Base-by-base conservation (phyloP, 37 sponge, comb jelly and placozoan genomes). In the Bolinopsis microptera region DNA sequence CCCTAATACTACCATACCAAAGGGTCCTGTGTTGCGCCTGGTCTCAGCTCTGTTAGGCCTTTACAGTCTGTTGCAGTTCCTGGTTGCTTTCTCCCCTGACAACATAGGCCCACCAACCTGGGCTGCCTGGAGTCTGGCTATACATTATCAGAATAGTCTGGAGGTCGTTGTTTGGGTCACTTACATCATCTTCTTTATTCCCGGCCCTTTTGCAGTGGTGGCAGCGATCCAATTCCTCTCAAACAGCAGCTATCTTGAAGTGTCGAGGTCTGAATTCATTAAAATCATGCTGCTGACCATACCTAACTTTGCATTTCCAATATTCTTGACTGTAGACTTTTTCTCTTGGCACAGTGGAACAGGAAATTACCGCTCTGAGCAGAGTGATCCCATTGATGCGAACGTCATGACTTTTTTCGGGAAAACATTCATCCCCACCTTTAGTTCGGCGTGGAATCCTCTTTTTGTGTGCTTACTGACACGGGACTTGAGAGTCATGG, bases 151-250 rank as follows among this genome's bases (percentile, higher is more conserved):
- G 30, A 86, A 86, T 27, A 86, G 90, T 23, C 36, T 86, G 38
- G 90, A 86, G 26, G 90, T 41, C 3, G 90, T 86, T 38, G 90
- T 86, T 48, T 86, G 90, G 90, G 90, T 86, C 3, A 86, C 90
- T 3, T 86, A 86, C 61, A 28, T 86, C 61, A 86, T 86, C 8
- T 86, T 86, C 61, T 86, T 86, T 38, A 41, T 41, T 2, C 90
- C 90, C 5, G 90, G 90, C 24, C 90, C 90, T n/a, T 41, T 41
- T 26, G 61, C 61, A 41, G 61, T 86, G 61, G 32, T 86, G 3
- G 40, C 90, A 33, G 61, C 61, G 0, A 28, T 86, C n/a, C 90
- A 86, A 30, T 32, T 27, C 21, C 80, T 77, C 36, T 77, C 21
- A 34, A 77, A 77, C 80, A 72, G 74, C 18, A 3, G 9, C 35